These are phyloP conservation scores for Balearica regulorum DNA, from an alignment of 2,797 vertebrate species.

Conservation along the genomic window DNA sequence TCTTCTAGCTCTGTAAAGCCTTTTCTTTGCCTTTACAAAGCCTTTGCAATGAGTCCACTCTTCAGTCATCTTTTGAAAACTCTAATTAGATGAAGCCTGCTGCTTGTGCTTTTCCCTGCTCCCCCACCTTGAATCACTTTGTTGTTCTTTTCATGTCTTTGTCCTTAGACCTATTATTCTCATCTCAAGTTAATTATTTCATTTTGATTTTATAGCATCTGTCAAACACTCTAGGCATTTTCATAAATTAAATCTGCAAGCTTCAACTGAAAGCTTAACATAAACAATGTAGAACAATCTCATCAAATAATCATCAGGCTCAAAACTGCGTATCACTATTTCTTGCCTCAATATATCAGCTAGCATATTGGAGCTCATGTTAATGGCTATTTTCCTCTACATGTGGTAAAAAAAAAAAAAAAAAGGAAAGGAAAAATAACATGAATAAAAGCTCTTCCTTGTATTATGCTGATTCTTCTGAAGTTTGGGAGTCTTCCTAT, in stretches of 20 bases:
- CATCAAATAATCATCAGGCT: neutral
- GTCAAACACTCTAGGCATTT: conserved; percentile 59
- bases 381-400: neutral
- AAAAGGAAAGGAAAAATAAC: neutral
- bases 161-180: conserved; percentile 45
- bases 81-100: neutral
- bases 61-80: neutral
- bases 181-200: conserved; percentile 54
- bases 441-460: neutral
- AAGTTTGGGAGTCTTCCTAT: neutral
- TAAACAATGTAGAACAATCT: conserved; percentile 35
- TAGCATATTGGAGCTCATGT: neutral
- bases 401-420: neutral
- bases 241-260: conserved; percentile 57
- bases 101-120: neutral
- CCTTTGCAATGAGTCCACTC: neutral
- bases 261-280: conserved; percentile 3
- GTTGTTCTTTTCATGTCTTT: conserved; percentile 41
- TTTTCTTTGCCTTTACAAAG: neutral
- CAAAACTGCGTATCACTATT: neutral
- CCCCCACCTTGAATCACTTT: neutral
- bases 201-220: conserved; percentile 57
- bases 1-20: neutral
- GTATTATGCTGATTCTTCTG: neutral
- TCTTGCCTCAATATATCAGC: neutral